These are phyloP conservation scores for Anolis sagrei DNA, from an alignment of 2,113 vertebrate genomes.

Conservation along the genomic window DNA sequence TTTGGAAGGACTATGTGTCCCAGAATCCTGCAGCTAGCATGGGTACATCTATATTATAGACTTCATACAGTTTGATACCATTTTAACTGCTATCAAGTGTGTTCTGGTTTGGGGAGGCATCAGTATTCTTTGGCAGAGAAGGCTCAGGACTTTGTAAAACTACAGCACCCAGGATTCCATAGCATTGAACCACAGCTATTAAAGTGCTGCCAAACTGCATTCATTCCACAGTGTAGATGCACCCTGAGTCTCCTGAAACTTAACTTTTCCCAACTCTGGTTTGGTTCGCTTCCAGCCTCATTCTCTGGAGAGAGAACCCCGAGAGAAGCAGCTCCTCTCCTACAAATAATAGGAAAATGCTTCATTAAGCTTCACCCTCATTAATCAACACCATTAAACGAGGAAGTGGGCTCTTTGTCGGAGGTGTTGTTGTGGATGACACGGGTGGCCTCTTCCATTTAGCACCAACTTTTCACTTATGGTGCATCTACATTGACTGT, in stretches of 20 bases:
- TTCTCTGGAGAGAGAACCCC: neutral
- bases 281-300: neutral
- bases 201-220: too few relatives aligned
- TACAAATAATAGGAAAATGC: neutral
- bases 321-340: neutral
- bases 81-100: too few relatives aligned
- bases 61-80: too few relatives aligned
- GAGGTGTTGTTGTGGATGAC: neutral
- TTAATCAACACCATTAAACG: conserved; percentile 21
- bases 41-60: too few relatives aligned
- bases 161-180: too few relatives aligned
- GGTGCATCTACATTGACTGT: too few relatives aligned
- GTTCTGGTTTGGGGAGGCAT: too few relatives aligned
- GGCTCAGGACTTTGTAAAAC: too few relatives aligned
- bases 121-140: too few relatives aligned
- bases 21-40: neutral
- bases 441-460: neutral
- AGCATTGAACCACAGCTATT: too few relatives aligned
- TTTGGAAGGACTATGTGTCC: neutral
- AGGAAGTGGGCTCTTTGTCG: neutral
- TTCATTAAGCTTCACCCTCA: conserved; percentile 13
- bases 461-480: neutral
- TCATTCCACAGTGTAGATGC: too few relatives aligned
- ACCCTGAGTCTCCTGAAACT: neutral
- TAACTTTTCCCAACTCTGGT: neutral